phyloP scores from a whole-genome alignment of 2,113 vertebrate species.

The Heterotis niloticus region DNA sequence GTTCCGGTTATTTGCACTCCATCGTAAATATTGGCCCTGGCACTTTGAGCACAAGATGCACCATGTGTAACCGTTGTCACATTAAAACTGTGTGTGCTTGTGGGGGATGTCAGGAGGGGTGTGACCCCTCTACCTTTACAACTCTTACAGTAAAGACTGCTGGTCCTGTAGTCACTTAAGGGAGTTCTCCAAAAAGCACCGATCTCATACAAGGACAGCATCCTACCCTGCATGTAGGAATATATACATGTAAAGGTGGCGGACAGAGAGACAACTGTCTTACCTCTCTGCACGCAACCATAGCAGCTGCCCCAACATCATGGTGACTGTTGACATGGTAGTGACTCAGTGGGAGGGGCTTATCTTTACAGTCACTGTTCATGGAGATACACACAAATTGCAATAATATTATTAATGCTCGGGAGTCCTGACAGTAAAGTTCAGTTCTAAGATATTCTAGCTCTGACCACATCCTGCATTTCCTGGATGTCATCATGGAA shows the following conservation, averaged over 20 bases:
- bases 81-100: background rate
- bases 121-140: background rate
- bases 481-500: background rate
- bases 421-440: too few relatives aligned
- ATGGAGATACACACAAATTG: slow-evolving; percentile 38
- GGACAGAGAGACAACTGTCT: background rate
- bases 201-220: too few relatives aligned
- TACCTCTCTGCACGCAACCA: background rate
- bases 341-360: slow-evolving; percentile 53
- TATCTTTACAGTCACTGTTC: slow-evolving; percentile 49
- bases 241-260: background rate
- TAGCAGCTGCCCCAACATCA: slow-evolving; percentile 35
- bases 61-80: background rate
- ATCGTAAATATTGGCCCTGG: background rate
- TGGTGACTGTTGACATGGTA: slow-evolving; percentile 51
- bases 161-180: too few relatives aligned
- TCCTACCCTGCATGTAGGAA: too few relatives aligned
- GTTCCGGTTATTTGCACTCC: background rate
- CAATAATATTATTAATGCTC: background rate
- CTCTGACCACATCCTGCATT: background rate
- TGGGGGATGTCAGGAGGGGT: background rate
- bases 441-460: background rate
- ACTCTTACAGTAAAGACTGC: too few relatives aligned
- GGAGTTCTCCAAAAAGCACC: too few relatives aligned
- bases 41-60: background rate